Evolutionary conservation across 1,140 invertebrate genomes (phyloP).

Genomic region (Drosophila santomea): DNA sequence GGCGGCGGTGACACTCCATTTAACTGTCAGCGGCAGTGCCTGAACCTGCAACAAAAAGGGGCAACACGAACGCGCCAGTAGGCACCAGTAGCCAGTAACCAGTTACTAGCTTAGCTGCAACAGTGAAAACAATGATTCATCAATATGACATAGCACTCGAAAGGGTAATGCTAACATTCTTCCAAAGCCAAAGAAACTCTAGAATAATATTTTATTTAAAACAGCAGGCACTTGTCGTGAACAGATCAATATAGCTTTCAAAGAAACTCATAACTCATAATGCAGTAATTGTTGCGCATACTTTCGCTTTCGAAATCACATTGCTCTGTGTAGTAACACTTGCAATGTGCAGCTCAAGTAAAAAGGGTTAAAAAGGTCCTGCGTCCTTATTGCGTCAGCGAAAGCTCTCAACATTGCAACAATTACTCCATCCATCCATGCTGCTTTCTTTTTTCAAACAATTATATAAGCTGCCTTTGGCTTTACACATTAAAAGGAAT

Average conservation of each 20-base stretch:
- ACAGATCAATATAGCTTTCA: no score
- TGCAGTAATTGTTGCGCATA: no score
- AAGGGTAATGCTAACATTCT: no score
- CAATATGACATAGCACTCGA: no score
- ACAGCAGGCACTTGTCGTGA: no score
- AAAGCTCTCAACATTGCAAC: slow-evolving; percentile 15
- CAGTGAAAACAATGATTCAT: slow-evolving; percentile 4
- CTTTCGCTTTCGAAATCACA: background rate
- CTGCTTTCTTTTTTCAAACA: slow-evolving; percentile 2
- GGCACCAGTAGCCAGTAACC: background rate
- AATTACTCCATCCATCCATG: slow-evolving; percentile 30
- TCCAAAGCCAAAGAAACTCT: no score
- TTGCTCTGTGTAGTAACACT: background rate
- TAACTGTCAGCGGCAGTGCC: slow-evolving; percentile 48
- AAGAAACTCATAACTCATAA: no score
- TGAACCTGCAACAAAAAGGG: slow-evolving; percentile 33
- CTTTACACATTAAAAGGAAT: slow-evolving; percentile 14
- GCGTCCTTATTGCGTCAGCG: slow-evolving; percentile 28
- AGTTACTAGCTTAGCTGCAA: no score
- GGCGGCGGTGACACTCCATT: slow-evolving; percentile 51
- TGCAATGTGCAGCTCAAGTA: background rate
- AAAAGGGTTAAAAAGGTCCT: background rate
- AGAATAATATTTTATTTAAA: no score
- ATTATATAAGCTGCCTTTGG: slow-evolving; percentile 44
- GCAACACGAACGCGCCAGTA: slow-evolving; percentile 18